Percentiles rank a stretch among this genome's conserved stretches.
These are phyloP conservation scores for Drosophila pseudotakahashii DNA, from an alignment of 2,888 invertebrate species.

Conservation along the genomic window DNA sequence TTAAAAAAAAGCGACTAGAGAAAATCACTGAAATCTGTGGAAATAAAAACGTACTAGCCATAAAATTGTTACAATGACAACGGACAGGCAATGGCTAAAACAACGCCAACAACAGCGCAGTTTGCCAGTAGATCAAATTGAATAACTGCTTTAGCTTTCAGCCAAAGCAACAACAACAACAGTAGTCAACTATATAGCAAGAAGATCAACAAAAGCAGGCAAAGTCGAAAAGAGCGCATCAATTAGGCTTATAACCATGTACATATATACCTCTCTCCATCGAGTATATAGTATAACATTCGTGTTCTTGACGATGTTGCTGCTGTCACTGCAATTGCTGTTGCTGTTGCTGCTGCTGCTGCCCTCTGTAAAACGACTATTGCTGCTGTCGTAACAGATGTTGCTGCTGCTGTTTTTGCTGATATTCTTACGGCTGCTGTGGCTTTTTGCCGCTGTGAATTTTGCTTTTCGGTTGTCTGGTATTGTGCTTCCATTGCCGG, in stretches of 20 bases:
- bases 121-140: conserved; percentile 44
- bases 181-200: conserved; percentile 19
- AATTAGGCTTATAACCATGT: conserved; percentile 39
- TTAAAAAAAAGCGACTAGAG: conserved; percentile 29
- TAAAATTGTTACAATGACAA: conserved; percentile 70
- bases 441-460: neutral
- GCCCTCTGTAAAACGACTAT: conserved; percentile 12
- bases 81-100: conserved; percentile 48
- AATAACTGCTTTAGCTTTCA: conserved; percentile 35
- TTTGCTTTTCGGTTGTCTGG: neutral
- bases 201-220: conserved; percentile 28
- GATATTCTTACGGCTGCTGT: neutral
- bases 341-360: neutral
- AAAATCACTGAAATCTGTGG: conserved; percentile 44
- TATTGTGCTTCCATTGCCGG: conserved; percentile 2
- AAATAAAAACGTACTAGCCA: conserved; percentile 68
- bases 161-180: neutral
- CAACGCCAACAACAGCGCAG: conserved; percentile 29
- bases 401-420: conserved; percentile 3
- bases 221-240: conserved; percentile 34
- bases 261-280: neutral
- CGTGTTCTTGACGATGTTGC: conserved; percentile 13
- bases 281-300: conserved; percentile 16
- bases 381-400: conserved; percentile 15
- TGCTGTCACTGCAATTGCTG: conserved; percentile 13